Base-by-base conservation (phyloP, 2,888 invertebrate species). In the Sialis fuliginosa region DNA sequence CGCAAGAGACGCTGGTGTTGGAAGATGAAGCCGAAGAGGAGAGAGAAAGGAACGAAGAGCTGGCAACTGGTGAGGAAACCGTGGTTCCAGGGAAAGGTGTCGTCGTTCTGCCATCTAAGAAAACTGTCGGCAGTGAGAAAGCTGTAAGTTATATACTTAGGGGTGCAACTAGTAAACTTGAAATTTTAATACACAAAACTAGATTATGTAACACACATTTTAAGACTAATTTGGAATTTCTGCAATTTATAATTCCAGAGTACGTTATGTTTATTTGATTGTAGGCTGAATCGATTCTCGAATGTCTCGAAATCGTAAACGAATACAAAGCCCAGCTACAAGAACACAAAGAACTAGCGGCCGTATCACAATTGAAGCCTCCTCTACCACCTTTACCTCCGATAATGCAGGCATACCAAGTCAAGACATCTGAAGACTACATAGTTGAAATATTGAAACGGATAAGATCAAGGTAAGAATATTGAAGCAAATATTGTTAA, bases 11-110 rank as follows among this genome's bases (percentile, higher is more conserved):
- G 3, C 71, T 98, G 42, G 87, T 97, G n/a, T 67, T 97, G 8
- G 83, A 92, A 58, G 98, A 98, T 61, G 79, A 85, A 49, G 79
- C 82, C 55, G 96, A 98, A 59, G 74, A 81, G 59, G 85, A 83
- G 57, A 81, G 90, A 35, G 87, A 85, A 60, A 81, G 83, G 52
- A 70, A 76, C 55, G 79, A 84, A 58, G 71, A 70, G 54, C 67
- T 86, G 30, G 82, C 79, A 9, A 84, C 84, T 0, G 84, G 81
- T 0, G 84, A 85, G 48, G 74, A 72, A 60, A 77, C 79, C 5
- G 65, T 72, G 0, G 74, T 83, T 1, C 77, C 80, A 0, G 77
- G 83, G 2, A 71, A 86, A 48, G 82, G 83, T 43, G 74, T 88
- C 2, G 51, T 65, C 37, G 79, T 75, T 46, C 70, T 96, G 61